Percentiles rank a stretch among this genome's conserved stretches.
phyloP scores from a whole-genome alignment of 2,113 vertebrate species.

The Murina feae region DNA sequence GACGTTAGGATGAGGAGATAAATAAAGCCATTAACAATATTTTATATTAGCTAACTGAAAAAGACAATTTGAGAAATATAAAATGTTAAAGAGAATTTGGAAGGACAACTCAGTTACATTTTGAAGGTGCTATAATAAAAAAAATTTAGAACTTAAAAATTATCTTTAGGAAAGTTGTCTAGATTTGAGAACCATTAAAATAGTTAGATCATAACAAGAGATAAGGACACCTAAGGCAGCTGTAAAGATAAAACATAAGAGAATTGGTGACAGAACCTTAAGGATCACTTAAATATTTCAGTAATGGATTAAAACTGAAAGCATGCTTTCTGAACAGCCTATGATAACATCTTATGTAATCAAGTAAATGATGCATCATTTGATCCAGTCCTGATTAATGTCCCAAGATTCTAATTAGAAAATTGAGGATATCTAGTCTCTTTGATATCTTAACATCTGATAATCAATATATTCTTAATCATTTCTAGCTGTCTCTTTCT shows the following conservation, averaged over 20 bases:
- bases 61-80: neutral
- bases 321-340: neutral
- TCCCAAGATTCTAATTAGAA: neutral
- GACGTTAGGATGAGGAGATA: neutral
- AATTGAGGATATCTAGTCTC: neutral
- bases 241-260: neutral
- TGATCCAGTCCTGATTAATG: neutral
- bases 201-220: neutral
- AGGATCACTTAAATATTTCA: neutral
- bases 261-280: neutral
- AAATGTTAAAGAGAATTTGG: neutral
- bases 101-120: neutral
- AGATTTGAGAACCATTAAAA: neutral
- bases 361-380: neutral
- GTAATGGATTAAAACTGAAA: neutral
- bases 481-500: conserved; percentile 27
- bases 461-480: neutral
- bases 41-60: neutral
- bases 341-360: neutral
- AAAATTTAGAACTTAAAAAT: neutral
- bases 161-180: neutral
- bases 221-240: neutral
- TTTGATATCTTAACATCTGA: conserved; percentile 21
- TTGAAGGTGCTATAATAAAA: neutral
- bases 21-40: neutral